These are phyloP conservation scores for Phthorimaea operculella DNA, from an alignment of 1,140 invertebrate species.

Conservation along the genomic window DNA sequence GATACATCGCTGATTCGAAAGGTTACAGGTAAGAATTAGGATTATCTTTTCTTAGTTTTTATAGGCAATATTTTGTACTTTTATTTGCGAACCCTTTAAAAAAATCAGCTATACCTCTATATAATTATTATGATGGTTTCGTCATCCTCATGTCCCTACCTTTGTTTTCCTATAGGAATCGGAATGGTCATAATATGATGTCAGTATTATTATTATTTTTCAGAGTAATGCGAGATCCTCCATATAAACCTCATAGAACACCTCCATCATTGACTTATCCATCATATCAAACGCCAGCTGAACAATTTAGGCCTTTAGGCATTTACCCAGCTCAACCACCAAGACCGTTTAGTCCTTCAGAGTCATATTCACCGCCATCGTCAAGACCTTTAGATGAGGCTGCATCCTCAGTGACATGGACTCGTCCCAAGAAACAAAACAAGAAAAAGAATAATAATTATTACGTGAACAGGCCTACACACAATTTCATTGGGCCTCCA, in stretches of 20 bases:
- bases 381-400: conserved; percentile 17
- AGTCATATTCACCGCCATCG: conserved; percentile 26
- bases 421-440: conserved; percentile 10
- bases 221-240: conserved; percentile 2
- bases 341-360: conserved; percentile 15
- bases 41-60: not conserved
- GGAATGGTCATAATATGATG: too few species aligned
- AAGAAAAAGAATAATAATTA: conserved; percentile 11
- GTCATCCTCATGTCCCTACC: too few species aligned
- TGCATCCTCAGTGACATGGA: conserved; percentile 16
- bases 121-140: too few species aligned
- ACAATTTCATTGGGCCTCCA: not conserved
- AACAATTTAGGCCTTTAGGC: too few species aligned
- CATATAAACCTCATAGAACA: not conserved
- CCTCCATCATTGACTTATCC: too few species aligned
- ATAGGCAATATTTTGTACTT: not conserved
- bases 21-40: conserved; percentile 70
- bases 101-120: too few species aligned
- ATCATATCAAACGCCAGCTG: too few species aligned
- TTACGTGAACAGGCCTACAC: not conserved
- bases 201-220: not conserved
- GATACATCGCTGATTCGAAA: conserved; percentile 71
- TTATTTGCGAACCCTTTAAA: too few species aligned
- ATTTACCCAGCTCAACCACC: not conserved
- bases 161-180: too few species aligned